Conservation (phyloP, 2,113 vertebrate genomes). For the Mixornis gularis region DNA sequence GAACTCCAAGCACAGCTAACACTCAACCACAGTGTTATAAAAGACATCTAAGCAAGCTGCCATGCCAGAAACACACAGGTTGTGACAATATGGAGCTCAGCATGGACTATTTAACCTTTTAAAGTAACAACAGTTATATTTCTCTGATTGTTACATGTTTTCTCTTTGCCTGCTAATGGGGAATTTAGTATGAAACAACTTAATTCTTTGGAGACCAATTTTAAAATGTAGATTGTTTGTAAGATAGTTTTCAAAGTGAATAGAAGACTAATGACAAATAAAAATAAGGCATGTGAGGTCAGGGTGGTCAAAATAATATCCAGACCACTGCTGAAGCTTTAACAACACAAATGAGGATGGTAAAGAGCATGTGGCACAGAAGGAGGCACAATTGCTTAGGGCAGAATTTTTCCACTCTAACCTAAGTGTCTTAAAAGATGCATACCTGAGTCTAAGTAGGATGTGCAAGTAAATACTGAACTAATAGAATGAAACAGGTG, state of each 20-base stretch:
- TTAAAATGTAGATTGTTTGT: not conserved
- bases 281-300: not conserved
- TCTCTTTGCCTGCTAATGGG: not conserved
- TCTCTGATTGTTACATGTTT: not conserved
- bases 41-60: not conserved
- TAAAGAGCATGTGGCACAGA: not conserved
- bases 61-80: not conserved
- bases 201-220: not conserved
- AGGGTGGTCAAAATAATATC: not conserved
- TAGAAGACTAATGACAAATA: not conserved
- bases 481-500: not conserved
- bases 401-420: not conserved
- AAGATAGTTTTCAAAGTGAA: not conserved
- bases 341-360: not conserved
- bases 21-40: not conserved
- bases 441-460: not conserved
- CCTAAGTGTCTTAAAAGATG: fast-evolving
- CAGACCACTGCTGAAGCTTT: not conserved
- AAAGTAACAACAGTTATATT: not conserved
- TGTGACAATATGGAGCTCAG: not conserved
- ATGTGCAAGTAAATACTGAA: not conserved
- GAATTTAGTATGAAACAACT: not conserved
- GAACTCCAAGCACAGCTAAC: not conserved
- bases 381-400: not conserved
- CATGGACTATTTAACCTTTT: not conserved